A percentile compares a stretch with the other conserved stretches of the same genome.
Evolutionary conservation across 2,113 vertebrate genomes (phyloP).

Genomic region (Planiliza haematocheilus): DNA sequence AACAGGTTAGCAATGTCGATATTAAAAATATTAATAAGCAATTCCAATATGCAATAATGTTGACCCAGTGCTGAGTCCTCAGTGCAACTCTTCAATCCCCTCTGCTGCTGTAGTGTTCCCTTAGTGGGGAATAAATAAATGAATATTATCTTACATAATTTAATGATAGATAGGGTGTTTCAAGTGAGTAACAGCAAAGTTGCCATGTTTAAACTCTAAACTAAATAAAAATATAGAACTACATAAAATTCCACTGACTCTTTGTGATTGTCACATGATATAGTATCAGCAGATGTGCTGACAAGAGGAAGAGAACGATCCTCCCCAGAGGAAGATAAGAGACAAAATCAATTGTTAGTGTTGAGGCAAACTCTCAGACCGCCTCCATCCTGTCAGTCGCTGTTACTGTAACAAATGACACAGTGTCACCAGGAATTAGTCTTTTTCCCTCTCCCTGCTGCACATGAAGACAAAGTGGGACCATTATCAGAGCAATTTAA

Average conservation of each 20-base stretch:
- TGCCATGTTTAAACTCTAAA: no score
- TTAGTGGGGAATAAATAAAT: no score
- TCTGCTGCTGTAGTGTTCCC: no score
- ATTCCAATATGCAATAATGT: no score
- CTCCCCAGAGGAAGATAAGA: not conserved
- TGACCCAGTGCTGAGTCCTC: no score
- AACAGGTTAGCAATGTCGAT: no score
- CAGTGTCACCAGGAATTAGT: constrained; percentile 12
- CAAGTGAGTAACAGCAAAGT: no score
- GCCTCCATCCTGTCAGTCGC: constrained; percentile 4
- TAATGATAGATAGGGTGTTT: no score
- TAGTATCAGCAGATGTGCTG: not conserved
- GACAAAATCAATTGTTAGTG: not conserved
- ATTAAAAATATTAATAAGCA: no score
- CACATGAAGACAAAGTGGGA: not conserved
- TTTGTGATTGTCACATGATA: not conserved
- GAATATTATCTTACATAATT: no score
- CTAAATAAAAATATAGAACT: no score
- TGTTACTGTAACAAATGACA: constrained; percentile 4
- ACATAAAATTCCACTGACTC: not conserved
- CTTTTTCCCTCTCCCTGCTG: not conserved
- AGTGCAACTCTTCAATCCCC: no score
- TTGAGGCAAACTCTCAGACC: not conserved
- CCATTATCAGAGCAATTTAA: not conserved
- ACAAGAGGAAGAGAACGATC: not conserved